Evolutionary conservation across 2,113 vertebrate species (phyloP).

Genomic region (Stegastes partitus): DNA sequence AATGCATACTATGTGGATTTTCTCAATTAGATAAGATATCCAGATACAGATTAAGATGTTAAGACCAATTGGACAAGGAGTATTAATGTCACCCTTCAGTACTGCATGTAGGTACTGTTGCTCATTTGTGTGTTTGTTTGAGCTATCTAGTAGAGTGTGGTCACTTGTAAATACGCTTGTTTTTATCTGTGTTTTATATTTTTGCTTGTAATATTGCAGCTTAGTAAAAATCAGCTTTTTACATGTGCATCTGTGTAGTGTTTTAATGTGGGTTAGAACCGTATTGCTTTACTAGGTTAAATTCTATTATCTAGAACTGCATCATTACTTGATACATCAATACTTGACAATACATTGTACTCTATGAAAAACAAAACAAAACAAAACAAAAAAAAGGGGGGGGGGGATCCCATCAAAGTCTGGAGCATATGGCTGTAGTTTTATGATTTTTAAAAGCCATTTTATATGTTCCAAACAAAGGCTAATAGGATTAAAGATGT

Average conservation of each 20-base stretch:
- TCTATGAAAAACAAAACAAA: too few relatives aligned
- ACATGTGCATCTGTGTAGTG: background rate
- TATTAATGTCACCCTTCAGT: background rate
- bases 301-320: too few relatives aligned
- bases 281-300: background rate
- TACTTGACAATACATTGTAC: background rate
- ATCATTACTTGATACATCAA: background rate
- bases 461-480: conserved; percentile 29
- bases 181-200: conserved; percentile 54
- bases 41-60: too few relatives aligned
- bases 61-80: too few relatives aligned
- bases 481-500: conserved; percentile 52
- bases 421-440: conserved; percentile 30
- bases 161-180: conserved; percentile 60
- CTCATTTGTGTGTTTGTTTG: background rate
- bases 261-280: background rate
- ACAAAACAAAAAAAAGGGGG: too few relatives aligned
- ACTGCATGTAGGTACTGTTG: background rate
- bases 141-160: background rate
- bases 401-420: too few relatives aligned
- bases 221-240: conserved; percentile 22
- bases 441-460: conserved; percentile 27
- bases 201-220: conserved; percentile 53
- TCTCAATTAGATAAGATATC: too few relatives aligned
- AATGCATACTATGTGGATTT: too few relatives aligned